Conservation (phyloP, 1,140 invertebrate species). For the Brachionus asplanchnoidis region DNA sequence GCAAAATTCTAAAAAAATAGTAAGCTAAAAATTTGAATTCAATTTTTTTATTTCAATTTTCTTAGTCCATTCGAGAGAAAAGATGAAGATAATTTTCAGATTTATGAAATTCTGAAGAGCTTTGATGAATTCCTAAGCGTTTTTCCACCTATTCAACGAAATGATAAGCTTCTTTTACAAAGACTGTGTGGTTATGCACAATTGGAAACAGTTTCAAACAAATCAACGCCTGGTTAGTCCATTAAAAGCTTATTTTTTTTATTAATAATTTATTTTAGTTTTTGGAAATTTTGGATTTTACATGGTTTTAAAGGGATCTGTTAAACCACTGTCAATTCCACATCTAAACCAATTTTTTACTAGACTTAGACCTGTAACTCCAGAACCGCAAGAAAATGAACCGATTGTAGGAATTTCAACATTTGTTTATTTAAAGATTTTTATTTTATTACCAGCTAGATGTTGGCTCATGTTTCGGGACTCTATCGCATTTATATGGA, state of each 20-base stretch:
- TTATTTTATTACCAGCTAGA: conserved; percentile 45
- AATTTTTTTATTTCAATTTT: neutral
- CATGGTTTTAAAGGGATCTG: conserved; percentile 52
- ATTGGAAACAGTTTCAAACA: neutral
- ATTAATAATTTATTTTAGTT: conserved; percentile 45
- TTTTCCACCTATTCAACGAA: conserved; percentile 47
- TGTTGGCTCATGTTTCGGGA: conserved; percentile 53
- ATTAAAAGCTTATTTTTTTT: neutral
- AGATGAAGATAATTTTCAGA: conserved; percentile 50
- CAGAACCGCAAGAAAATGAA: neutral
- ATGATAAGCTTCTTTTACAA: neutral
- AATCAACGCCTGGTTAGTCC: neutral
- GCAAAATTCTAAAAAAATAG: conserved; percentile 51
- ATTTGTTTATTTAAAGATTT: neutral
- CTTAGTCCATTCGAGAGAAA: conserved; percentile 50
- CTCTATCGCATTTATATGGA: conserved; percentile 48
- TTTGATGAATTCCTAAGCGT: conserved; percentile 49
- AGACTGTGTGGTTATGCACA: neutral
- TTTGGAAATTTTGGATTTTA: conserved; percentile 54
- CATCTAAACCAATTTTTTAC: neutral
- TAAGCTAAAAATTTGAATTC: conserved; percentile 27
- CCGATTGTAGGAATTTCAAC: neutral
- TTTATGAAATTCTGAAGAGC: conserved; percentile 49
- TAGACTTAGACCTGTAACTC: neutral
- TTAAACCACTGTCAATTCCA: conserved; percentile 44